Evolutionary conservation across 2,797 vertebrate genomes (phyloP).

Genomic region (Typhlichthys eigenmanni): DNA sequence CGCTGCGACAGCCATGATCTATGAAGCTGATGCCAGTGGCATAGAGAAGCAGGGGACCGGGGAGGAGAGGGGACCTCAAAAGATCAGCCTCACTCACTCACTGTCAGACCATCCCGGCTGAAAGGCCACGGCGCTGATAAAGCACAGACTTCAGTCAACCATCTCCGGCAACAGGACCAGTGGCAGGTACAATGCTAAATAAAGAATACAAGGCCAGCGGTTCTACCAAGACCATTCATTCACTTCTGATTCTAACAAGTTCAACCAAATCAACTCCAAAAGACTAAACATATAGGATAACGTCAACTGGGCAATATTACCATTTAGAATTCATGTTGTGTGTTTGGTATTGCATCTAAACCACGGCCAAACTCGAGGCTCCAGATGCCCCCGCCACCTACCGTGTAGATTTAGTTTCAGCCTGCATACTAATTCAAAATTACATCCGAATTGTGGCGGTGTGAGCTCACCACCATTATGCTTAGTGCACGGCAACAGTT

Average conservation of each 20-base stretch:
- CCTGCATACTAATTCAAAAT: no score
- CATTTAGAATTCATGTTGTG: no score
- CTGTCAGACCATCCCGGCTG: slow-evolving; percentile 51
- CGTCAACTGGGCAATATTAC: no score
- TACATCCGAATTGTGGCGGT: no score
- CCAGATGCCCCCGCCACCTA: not conserved
- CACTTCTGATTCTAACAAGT: slow-evolving; percentile 9
- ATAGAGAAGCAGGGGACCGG: slow-evolving; percentile 73
- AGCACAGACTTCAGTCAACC: slow-evolving; percentile 38
- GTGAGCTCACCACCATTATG: no score
- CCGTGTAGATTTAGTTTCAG: not conserved
- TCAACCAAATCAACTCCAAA: not conserved
- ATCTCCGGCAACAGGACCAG: slow-evolving; percentile 42
- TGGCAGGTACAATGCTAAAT: slow-evolving; percentile 49
- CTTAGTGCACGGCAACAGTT: no score
- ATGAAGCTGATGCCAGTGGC: slow-evolving; percentile 79
- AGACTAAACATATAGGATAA: not conserved
- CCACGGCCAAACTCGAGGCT: no score
- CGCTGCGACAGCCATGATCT: slow-evolving; percentile 82
- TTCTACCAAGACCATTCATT: slow-evolving; percentile 43
- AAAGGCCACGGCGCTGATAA: slow-evolving; percentile 55
- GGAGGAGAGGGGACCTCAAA: slow-evolving; percentile 67
- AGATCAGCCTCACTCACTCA: slow-evolving; percentile 58
- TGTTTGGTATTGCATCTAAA: no score
- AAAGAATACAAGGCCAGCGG: slow-evolving; percentile 52